These are phyloP conservation scores for Anguilla marmorata DNA, from an alignment of 2,797 vertebrate species.

Conservation along the genomic window DNA sequence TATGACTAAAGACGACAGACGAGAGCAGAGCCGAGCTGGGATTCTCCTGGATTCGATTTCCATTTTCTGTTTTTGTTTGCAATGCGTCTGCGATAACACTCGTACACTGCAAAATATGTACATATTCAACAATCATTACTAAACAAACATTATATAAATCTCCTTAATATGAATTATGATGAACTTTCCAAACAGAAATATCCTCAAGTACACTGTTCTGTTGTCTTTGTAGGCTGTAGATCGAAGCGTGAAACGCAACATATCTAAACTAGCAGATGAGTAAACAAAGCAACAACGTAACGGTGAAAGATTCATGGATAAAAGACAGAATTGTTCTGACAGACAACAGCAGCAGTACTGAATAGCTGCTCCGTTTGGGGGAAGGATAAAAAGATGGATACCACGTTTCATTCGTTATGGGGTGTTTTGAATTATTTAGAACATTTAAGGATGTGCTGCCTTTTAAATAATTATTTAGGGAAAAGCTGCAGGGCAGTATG, in stretches of 20 bases:
- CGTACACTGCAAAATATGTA: not conserved
- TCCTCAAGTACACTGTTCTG: not conserved
- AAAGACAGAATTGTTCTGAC: not conserved
- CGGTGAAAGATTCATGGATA: not conserved
- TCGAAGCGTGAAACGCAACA: not conserved
- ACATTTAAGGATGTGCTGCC: not conserved
- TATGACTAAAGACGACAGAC: not conserved
- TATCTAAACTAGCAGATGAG: not conserved
- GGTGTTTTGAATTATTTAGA: slow-evolving; percentile 19
- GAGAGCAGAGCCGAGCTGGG: not conserved
- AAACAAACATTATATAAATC: not conserved
- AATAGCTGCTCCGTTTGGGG: not conserved
- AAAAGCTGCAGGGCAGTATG: slow-evolving; percentile 8
- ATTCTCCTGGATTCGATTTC: not conserved
- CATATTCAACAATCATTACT: not conserved
- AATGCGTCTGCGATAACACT: not conserved
- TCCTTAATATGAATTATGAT: not conserved
- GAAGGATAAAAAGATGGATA: not conserved
- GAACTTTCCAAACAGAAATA: not conserved
- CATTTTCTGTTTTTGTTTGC: not conserved
- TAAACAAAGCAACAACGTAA: not conserved
- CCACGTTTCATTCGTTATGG: slow-evolving; percentile 2
- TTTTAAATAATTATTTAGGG: slow-evolving; percentile 19
- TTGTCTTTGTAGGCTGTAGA: not conserved
- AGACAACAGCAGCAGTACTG: not conserved